A percentile compares a stretch with the other conserved stretches of the same genome.
Evolutionary conservation across 2,113 vertebrate species (phyloP).

Genomic region (Ammodramus savannarum): DNA sequence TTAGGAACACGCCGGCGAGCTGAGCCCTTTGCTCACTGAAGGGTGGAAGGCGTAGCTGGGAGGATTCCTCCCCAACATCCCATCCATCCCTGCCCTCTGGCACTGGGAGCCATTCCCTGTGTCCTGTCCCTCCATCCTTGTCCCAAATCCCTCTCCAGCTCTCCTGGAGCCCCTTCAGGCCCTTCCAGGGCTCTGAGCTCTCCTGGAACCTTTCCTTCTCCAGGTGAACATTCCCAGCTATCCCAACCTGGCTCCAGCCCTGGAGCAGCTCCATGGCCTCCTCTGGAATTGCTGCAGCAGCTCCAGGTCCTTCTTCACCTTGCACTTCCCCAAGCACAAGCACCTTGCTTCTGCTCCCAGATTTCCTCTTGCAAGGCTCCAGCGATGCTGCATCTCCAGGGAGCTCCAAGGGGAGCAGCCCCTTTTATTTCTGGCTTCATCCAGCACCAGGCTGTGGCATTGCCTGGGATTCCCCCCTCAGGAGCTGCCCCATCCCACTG

Average conservation of each 20-base stretch:
- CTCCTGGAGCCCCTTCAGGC: not conserved
- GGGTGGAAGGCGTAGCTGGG: not conserved
- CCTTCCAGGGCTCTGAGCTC: rapidly evolving
- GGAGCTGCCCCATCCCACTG: not conserved
- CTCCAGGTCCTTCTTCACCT: not conserved
- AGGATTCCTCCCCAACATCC: not conserved
- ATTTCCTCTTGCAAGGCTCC: no score
- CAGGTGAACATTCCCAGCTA: not conserved
- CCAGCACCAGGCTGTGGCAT: not conserved
- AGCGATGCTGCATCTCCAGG: rapidly evolving
- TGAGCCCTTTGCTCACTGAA: not conserved
- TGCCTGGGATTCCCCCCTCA: not conserved
- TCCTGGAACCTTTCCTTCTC: rapidly evolving
- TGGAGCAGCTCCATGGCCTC: rapidly evolving
- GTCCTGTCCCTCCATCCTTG: not conserved
- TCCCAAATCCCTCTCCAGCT: not conserved
- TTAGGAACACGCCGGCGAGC: not conserved
- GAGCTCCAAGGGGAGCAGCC: rapidly evolving
- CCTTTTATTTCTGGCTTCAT: not conserved
- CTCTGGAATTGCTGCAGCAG: not conserved
- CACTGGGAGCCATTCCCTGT: not conserved
- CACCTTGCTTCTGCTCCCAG: not conserved
- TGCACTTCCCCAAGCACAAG: not conserved
- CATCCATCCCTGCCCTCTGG: not conserved
- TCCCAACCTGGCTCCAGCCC: not conserved